Evolutionary conservation across 2,113 vertebrate genomes (phyloP), one percentile per base, ranked within the genome.

Genomic region (Petromus typicus): DNA sequence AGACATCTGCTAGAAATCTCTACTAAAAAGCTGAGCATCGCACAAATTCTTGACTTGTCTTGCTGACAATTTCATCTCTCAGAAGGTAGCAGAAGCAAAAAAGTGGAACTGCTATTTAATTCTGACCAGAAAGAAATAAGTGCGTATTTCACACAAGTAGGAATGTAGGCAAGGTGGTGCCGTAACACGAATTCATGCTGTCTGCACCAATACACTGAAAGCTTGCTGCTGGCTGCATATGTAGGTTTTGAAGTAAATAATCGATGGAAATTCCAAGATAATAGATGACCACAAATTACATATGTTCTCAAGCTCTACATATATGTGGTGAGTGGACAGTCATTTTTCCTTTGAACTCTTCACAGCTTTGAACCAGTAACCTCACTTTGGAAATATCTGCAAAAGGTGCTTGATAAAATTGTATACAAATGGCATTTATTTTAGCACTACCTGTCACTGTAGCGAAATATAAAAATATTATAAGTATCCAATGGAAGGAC

Each of bases 61-160:
- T 89, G n/a, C 90, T 94, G 92, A 97, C 89, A 93, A 78, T 94
- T 95, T 93, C 59, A 76, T 95, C 90, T 93, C 69, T 95, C 80
- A 94, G 40, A 97, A 75, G 37, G 59, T 17, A 83, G 61, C 45
- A 91, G 87, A 96, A 85, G 69, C 63, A 93, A 91, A 95, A 75
- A 92, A 69, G 76, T 81, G 37, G 76, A 56, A 85, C 54, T 27
- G 20, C 75, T 80, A 48, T 79, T 84, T 94, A 80, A 61, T 94
- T 95, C 34, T 56, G 45, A 84, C 51, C 43, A 51, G 64, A 79
- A 93, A 90, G 71, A 94, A 59, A 59, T 34, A 78, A 93, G 17
- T n/a, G 22, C 20, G 30, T 89, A 32, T 48, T 71, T 8, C 30
- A 71, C 63, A 93, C 27, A 7, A 67, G 51, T 57, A 22, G 30